Evolutionary conservation across 2,797 vertebrate species (phyloP).

Genomic region (Nothura maculosa): DNA sequence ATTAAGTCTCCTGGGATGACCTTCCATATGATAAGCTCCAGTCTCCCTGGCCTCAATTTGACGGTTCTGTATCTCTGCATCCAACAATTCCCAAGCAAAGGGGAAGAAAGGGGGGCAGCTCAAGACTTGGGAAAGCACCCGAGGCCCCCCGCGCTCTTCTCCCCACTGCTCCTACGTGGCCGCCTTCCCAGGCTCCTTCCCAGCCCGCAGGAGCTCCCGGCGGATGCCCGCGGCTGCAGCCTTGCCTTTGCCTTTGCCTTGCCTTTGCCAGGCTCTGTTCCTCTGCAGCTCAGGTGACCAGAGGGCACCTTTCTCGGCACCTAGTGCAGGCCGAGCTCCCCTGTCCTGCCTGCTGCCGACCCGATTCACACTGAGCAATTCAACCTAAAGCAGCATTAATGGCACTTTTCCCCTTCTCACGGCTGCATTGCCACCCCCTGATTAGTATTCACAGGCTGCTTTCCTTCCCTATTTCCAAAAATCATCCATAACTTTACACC

Average conservation of each 20-base stretch:
- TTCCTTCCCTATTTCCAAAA: background rate
- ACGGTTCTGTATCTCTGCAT: background rate
- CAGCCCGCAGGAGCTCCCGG: background rate
- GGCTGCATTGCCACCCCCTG: background rate
- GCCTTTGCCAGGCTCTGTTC: background rate
- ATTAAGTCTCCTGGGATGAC: background rate
- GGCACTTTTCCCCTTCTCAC: background rate
- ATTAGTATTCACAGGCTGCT: background rate
- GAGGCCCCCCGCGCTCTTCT: background rate
- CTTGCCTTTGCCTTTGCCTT: background rate
- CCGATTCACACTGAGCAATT: background rate
- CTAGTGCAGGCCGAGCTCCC: background rate
- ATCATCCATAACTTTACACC: background rate
- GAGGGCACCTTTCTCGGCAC: background rate
- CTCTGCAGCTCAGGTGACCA: accelerated
- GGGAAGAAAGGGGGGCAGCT: background rate
- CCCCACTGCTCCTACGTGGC: too few relatives aligned
- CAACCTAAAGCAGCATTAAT: background rate
- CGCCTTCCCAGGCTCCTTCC: background rate
- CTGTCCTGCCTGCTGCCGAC: background rate
- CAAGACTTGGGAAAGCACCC: background rate
- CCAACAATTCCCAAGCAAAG: background rate
- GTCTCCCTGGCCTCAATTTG: background rate
- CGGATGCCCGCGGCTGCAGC: background rate
- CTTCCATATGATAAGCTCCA: background rate